These are phyloP conservation scores for Prionailurus bengalensis DNA, from an alignment of 2,113 vertebrate genomes.

Conservation along the genomic window DNA sequence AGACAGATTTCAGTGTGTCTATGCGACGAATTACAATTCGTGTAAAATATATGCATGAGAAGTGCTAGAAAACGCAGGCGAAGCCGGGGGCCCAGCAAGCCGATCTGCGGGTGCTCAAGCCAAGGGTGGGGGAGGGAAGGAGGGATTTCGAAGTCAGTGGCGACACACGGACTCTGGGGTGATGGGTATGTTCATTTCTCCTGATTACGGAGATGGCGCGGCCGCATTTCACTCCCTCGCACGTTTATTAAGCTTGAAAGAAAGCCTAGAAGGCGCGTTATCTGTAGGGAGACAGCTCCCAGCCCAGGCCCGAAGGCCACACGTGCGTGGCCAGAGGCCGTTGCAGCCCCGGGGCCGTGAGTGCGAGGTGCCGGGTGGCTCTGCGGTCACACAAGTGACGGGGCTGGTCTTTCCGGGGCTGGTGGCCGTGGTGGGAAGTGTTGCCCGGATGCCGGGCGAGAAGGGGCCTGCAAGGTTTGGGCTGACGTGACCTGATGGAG, in stretches of 20 bases:
- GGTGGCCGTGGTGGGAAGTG: neutral
- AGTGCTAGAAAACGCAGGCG: neutral
- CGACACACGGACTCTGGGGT: neutral
- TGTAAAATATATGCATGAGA: neutral
- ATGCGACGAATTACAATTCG: neutral
- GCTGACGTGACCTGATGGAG: neutral
- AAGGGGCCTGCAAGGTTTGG: neutral
- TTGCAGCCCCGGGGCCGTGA: neutral
- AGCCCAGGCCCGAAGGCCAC: neutral
- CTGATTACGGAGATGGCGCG: too few relatives aligned
- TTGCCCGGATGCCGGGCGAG: neutral
- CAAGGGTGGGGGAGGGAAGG: neutral
- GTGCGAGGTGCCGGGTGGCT: rapidly evolving
- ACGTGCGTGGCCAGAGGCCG: neutral
- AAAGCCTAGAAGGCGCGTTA: neutral
- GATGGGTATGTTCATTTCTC: too few relatives aligned
- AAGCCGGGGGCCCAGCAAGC: neutral
- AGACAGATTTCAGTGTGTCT: neutral
- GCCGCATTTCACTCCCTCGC: neutral
- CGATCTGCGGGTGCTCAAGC: neutral
- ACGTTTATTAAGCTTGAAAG: neutral
- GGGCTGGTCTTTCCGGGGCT: too few relatives aligned
- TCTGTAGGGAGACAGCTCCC: neutral
- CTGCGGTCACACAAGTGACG: neutral
- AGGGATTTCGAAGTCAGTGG: neutral